These are phyloP conservation scores for Peucedramus taeniatus DNA, from an alignment of 2,113 vertebrate genomes.

Conservation along the genomic window DNA sequence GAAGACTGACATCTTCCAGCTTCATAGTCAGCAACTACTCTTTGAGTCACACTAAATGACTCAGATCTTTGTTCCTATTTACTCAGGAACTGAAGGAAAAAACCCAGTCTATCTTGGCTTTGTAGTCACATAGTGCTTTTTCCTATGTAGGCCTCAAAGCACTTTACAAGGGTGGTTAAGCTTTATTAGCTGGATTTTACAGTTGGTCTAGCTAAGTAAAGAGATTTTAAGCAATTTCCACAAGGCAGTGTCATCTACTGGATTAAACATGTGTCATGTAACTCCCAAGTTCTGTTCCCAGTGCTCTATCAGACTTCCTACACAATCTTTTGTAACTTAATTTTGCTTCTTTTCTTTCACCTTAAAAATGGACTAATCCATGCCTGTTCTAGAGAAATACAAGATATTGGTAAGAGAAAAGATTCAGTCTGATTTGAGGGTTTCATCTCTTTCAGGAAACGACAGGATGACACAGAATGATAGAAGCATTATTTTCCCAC, in stretches of 20 bases:
- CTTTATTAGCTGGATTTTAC: slow-evolving; percentile 57
- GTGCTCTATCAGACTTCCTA: neutral
- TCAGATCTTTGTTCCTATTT: neutral
- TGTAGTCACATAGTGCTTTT: neutral
- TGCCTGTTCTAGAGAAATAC: neutral
- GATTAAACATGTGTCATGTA: neutral
- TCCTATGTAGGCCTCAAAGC: neutral
- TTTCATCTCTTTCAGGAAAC: neutral
- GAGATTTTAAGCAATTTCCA: slow-evolving; percentile 24
- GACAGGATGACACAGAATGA: neutral
- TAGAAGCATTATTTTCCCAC: neutral
- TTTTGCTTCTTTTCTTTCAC: neutral
- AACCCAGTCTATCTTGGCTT: neutral
- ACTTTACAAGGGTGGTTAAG: slow-evolving; percentile 45
- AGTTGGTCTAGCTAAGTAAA: slow-evolving; percentile 51
- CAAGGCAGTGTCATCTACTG: neutral
- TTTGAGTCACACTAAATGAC: neutral
- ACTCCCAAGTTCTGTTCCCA: neutral
- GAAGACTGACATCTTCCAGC: neutral
- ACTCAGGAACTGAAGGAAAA: neutral
- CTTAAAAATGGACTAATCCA: neutral
- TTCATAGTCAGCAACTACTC: neutral
- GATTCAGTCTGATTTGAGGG: neutral
- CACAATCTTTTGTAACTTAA: neutral
- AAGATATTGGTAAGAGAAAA: neutral